Conservation (phyloP, 2,888 invertebrate species). For the Coenonympha glycerion region DNA sequence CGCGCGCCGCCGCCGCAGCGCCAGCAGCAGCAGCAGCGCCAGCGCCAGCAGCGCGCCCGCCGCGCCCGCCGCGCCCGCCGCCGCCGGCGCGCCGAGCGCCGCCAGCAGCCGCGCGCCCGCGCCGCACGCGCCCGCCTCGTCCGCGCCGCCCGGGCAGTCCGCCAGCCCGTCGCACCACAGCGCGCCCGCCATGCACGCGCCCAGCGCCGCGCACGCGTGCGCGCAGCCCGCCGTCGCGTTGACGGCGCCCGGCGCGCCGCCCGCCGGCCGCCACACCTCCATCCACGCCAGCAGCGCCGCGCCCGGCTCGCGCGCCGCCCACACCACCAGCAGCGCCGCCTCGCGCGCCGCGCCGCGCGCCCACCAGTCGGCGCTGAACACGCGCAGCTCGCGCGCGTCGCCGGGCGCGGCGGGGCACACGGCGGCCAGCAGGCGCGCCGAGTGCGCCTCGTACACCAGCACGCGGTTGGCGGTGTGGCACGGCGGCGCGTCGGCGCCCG, state of each 20-base stretch:
- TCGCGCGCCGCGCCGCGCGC: slow-evolving; percentile 35
- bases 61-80: slow-evolving; percentile 56
- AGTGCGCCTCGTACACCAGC: slow-evolving; percentile 86
- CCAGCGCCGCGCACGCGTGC: slow-evolving; percentile 80
- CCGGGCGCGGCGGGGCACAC: slow-evolving; percentile 84
- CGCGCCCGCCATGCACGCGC: slow-evolving; percentile 84
- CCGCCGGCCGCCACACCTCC: slow-evolving; percentile 80
- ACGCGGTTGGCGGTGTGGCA: slow-evolving; percentile 87
- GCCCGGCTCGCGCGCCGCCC: slow-evolving; percentile 88
- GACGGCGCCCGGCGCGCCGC: slow-evolving; percentile 55
- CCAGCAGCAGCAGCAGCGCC: slow-evolving; percentile 66
- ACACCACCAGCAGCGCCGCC: slow-evolving; percentile 86
- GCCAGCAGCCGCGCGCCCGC: slow-evolving; percentile 62
- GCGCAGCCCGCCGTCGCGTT: slow-evolving; percentile 48
- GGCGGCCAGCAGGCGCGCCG: slow-evolving; percentile 74
- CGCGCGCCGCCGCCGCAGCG: slow-evolving; percentile 70
- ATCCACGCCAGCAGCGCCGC: slow-evolving; percentile 86
- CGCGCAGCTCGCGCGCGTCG: slow-evolving; percentile 82
- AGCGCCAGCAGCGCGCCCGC: slow-evolving; percentile 63
- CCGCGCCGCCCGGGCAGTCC: slow-evolving; percentile 82
- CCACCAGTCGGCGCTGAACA: slow-evolving; percentile 88
- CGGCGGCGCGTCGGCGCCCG: slow-evolving; percentile 78
- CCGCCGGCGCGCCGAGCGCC: slow-evolving; percentile 80
- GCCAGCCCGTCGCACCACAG: slow-evolving; percentile 61
- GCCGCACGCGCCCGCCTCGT: slow-evolving; percentile 73